Conservation (phyloP, 2,113 vertebrate genomes). For the Peromyscus maniculatus region DNA sequence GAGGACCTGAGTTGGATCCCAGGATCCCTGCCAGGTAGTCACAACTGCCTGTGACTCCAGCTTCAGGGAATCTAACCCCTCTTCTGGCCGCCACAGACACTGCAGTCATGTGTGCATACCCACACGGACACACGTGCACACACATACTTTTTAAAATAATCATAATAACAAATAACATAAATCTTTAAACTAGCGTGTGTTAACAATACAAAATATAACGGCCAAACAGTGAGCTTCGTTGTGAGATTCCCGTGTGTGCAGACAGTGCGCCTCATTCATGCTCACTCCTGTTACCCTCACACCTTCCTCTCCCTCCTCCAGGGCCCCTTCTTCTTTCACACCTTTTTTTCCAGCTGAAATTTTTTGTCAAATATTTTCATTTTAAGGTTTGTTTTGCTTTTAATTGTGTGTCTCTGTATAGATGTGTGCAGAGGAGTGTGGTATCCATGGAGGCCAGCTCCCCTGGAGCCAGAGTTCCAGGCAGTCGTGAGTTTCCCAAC, state of each 20-base stretch:
- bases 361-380: background rate
- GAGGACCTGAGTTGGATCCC: background rate
- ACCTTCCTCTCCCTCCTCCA: background rate
- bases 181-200: background rate
- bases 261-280: too few species aligned
- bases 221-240: background rate
- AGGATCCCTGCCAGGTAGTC: background rate
- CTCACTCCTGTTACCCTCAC: accelerated
- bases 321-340: background rate
- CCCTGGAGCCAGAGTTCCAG: background rate
- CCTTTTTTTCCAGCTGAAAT: background rate
- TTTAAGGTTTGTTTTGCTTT: background rate
- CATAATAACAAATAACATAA: background rate
- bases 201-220: background rate
- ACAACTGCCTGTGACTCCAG: background rate
- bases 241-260: background rate
- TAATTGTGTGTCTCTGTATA: background rate
- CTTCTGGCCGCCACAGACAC: background rate
- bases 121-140: background rate
- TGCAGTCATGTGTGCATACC: background rate
- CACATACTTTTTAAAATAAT: background rate
- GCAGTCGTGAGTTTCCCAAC: background rate
- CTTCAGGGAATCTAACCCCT: background rate
- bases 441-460: background rate
- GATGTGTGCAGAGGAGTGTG: background rate